Evolutionary conservation across 2,888 invertebrate genomes (phyloP).

Genomic region (Sicus ferrugineus): DNA sequence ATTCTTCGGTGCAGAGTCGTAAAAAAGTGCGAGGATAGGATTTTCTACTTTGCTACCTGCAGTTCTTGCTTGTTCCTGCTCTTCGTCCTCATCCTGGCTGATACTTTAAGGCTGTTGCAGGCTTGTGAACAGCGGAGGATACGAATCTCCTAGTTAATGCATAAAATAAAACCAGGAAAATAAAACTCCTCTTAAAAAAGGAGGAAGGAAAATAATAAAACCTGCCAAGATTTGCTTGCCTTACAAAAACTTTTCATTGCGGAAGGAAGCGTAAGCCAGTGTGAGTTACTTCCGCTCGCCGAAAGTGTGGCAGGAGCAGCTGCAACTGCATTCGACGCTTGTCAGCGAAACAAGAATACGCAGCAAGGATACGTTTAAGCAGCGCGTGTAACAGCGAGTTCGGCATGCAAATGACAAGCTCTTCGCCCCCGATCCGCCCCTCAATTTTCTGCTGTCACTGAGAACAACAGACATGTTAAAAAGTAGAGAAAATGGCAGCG

Average conservation of each 20-base stretch:
- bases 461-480: background rate
- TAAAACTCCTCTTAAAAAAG: background rate
- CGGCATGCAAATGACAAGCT: constrained; percentile 52
- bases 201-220: background rate
- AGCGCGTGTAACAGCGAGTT: constrained; percentile 49
- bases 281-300: constrained; percentile 21
- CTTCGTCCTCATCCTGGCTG: background rate
- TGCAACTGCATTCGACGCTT: constrained; percentile 16
- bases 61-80: constrained; percentile 1
- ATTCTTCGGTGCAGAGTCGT: background rate
- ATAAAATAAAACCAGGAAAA: constrained; percentile 2
- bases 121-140: constrained; percentile 13
- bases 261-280: constrained; percentile 19
- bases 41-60: constrained; percentile 27
- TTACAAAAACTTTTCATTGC: constrained; percentile 12
- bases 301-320: no score
- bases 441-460: background rate
- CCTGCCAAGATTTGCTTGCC: background rate
- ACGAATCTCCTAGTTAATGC: constrained; percentile 11
- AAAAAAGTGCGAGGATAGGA: constrained; percentile 12
- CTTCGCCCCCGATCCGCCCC: constrained; percentile 11
- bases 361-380: constrained; percentile 53
- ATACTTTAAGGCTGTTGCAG: background rate
- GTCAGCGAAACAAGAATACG: constrained; percentile 43
- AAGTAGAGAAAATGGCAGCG: background rate